Percentiles rank a stretch among this genome's conserved stretches.
phyloP scores from a whole-genome alignment of 2,113 vertebrate species.

The Eptesicus fuscus region DNA sequence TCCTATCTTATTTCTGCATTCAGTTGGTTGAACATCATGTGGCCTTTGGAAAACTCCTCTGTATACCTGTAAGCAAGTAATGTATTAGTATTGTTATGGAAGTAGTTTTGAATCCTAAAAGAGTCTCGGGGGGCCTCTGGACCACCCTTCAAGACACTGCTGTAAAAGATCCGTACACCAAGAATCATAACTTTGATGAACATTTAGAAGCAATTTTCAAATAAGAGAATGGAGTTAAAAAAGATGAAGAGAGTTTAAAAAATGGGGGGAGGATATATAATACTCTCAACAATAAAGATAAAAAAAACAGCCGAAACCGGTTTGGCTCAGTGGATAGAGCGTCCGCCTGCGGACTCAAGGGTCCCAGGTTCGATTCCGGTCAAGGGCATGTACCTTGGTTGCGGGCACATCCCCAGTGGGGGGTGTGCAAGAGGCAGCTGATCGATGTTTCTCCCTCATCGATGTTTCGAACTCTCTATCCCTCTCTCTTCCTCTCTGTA shows the following conservation, averaged over 20 bases:
- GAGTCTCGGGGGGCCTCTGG: not conserved
- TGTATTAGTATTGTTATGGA: not conserved
- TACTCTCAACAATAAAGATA: too few relatives aligned
- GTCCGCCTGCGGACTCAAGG: too few relatives aligned
- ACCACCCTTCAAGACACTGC: not conserved
- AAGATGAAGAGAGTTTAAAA: not conserved
- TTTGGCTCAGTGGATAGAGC: too few relatives aligned
- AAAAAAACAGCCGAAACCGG: too few relatives aligned
- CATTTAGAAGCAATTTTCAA: slow-evolving; percentile 15
- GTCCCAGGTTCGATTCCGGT: too few relatives aligned
- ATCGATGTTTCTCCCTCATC: too few relatives aligned
- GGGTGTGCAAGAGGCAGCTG: too few relatives aligned
- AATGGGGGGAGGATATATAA: too few relatives aligned
- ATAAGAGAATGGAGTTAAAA: not conserved
- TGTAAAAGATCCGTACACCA: not conserved
- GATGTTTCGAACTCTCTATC: too few relatives aligned
- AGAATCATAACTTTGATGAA: not conserved
- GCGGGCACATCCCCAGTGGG: too few relatives aligned
- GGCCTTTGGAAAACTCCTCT: not conserved
- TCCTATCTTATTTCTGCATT: not conserved
- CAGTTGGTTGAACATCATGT: not conserved
- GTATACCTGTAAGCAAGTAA: not conserved
- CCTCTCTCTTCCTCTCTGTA: too few relatives aligned
- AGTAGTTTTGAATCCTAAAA: not conserved
- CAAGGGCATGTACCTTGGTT: too few relatives aligned